Evolutionary conservation across 2,113 vertebrate species (phyloP), one percentile per base, ranked within the genome.

Genomic region (Sialia sialis): DNA sequence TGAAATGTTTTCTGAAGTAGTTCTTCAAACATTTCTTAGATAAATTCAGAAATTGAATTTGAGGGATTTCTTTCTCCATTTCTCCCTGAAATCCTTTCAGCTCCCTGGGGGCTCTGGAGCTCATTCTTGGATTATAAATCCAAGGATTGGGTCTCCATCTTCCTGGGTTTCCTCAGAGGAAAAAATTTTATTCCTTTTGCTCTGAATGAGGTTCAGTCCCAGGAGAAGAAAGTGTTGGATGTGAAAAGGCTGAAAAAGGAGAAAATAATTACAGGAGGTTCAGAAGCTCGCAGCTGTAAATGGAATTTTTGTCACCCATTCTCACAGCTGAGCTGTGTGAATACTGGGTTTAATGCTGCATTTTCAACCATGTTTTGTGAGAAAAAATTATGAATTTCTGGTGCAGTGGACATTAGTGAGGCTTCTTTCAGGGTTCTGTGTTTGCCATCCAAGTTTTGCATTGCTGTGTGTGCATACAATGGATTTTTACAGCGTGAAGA

Each of bases 401-500:
- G 26, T n/a, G 58, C 64, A 64, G 2, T 62, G 43, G 73, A 6
- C 38, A 6, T 44, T 23, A 7, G 1, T 70, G 18, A 69, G 19
- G 18, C 19, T 67, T 85, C 21, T 43, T 63, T 84, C 44, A 67
- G 25, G 17, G n/a, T 39, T 76, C 16, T 87, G 0, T 1, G 7
- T 56, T 41, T 67, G 26, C 19, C 46, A 3, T 8, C 34, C n/a
- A 17, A 20, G 32, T 74, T 89, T 74, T 81, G 6, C 23, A 13
- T 41, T 62, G 16, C 16, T 63, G 3, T 43, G 1, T 26, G 4
- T 22, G 16, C 16, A 3, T 3, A 5, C 0, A 1, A n/a, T 1
- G 1, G 15, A 41, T 62, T 87, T 92, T 58, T 5, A 2, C 49
- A 68, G 38, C 7, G 1, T 9, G 36, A 75, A n/a, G 13, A 9